Base-by-base conservation (phyloP, 1,140 invertebrate genomes). In the Bombus turneri region DNA sequence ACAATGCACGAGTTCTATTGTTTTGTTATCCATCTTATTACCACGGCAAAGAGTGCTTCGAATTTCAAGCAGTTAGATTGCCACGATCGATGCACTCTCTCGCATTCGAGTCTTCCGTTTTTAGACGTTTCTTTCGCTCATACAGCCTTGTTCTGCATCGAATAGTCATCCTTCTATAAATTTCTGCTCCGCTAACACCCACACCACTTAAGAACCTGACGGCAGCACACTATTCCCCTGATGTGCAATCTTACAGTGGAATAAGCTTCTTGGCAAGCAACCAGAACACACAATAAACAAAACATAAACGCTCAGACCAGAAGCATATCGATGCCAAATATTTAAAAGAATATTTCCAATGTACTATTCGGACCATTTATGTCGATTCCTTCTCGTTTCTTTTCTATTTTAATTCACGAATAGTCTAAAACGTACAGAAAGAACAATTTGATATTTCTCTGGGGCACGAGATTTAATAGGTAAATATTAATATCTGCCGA, bases 181-280 rank as follows among this genome's bases (percentile, higher is more conserved):
- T 81, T 81, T 81, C 79, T n/a, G 68, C 47, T 62, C 79, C 47
- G 41, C 68, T 81, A 81, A 59, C 66, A 81, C 47, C n/a, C 79
- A 25, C 79, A 37, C 34, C 37, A 47, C 79, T 81, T 81, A 81
- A 81, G 79, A 81, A 81, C 66, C 79, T 25, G 79, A 81, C 68
- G 66, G 62, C 53, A 71, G 66, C 28, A 34, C 41, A 31, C 64
- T 53, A 79, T 79, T 79, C 37, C 79, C 22, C 68, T 47, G 34
- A 81, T 81, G 66, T 72, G 37, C 68, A 71, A 71, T 72, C 79
- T 72, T 81, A 81, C 79, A 81, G 66, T 81, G 68, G 79, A 81
- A 73, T 68, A 72, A 47, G 47, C 68, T 31, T 57, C 79, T 72
- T 81, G 79, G 79, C 79, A 81, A 12, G 0, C 68, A 41, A 81